A percentile compares a stretch with the other conserved stretches of the same genome.
Conservation (phyloP, 2,113 vertebrate genomes). For the Merops nubicus region DNA sequence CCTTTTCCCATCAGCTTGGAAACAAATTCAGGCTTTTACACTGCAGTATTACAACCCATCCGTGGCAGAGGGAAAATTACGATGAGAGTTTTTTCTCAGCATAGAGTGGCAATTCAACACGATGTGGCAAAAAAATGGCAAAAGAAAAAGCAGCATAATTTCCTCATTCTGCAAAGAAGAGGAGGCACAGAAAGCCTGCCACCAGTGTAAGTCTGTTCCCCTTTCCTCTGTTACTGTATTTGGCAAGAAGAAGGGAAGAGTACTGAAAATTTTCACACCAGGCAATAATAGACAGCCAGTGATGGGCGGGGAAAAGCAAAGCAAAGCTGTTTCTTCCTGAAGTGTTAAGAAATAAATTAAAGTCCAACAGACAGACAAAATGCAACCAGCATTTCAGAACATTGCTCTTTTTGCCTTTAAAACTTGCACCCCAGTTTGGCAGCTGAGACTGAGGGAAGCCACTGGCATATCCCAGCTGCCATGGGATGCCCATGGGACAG, state of each 20-base stretch:
- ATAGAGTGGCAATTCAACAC: background rate
- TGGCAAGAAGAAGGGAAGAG: background rate
- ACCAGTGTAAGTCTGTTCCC: background rate
- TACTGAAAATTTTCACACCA: background rate
- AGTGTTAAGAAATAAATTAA: background rate
- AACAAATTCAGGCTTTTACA: background rate
- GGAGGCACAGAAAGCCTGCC: background rate
- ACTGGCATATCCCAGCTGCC: background rate
- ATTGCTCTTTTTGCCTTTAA: background rate
- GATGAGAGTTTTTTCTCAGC: background rate
- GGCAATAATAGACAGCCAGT: background rate
- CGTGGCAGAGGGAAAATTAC: background rate
- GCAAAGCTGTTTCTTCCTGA: constrained; percentile 2
- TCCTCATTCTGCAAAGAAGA: background rate
- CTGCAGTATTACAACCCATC: background rate
- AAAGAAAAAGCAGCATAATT: background rate
- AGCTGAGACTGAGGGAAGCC: background rate
- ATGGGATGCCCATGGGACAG: rapidly evolving
- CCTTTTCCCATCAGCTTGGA: background rate
- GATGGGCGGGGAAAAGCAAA: background rate
- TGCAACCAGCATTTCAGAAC: background rate
- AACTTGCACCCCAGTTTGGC: background rate
- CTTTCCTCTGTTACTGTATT: background rate
- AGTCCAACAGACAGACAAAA: background rate
- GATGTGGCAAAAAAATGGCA: background rate